phyloP scores from a whole-genome alignment of 1,140 invertebrate species.

The Hermetia illucens region DNA sequence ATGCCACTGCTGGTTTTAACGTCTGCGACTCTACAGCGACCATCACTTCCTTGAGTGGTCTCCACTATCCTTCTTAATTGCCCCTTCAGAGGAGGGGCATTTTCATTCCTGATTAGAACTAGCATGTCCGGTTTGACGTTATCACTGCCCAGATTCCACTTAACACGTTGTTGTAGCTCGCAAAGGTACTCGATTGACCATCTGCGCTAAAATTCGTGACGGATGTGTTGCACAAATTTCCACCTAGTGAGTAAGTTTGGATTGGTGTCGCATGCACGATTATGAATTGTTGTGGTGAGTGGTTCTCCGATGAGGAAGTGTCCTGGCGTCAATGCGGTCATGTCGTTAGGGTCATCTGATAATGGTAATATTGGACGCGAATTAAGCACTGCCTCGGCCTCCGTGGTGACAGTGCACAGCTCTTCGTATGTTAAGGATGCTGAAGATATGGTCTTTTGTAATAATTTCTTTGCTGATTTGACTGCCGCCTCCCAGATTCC shows the following conservation, averaged over 20 bases:
- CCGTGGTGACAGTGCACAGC: slow-evolving; percentile 9
- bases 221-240: not conserved
- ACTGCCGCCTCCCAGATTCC: slow-evolving; percentile 26
- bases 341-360: slow-evolving; percentile 14
- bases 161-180: no score
- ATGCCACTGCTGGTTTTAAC: no score
- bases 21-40: no score
- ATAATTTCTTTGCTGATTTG: slow-evolving; percentile 7
- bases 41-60: no score
- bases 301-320: slow-evolving; percentile 27
- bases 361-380: slow-evolving; percentile 16
- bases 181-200: no score
- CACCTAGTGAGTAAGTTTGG: not conserved
- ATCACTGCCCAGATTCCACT: no score
- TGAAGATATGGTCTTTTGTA: slow-evolving; percentile 6
- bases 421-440: slow-evolving; percentile 13
- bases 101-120: no score
- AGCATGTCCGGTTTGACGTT: no score
- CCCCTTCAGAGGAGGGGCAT: no score
- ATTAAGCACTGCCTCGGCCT: slow-evolving; percentile 21
- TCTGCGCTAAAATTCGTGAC: slow-evolving; percentile 13
- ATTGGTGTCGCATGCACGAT: not conserved
- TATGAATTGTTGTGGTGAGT: slow-evolving; percentile 12
- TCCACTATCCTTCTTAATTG: no score
- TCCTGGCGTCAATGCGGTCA: slow-evolving; percentile 18